Base-by-base conservation (phyloP, 2,797 vertebrate species). In the Ispidina lecontei region DNA sequence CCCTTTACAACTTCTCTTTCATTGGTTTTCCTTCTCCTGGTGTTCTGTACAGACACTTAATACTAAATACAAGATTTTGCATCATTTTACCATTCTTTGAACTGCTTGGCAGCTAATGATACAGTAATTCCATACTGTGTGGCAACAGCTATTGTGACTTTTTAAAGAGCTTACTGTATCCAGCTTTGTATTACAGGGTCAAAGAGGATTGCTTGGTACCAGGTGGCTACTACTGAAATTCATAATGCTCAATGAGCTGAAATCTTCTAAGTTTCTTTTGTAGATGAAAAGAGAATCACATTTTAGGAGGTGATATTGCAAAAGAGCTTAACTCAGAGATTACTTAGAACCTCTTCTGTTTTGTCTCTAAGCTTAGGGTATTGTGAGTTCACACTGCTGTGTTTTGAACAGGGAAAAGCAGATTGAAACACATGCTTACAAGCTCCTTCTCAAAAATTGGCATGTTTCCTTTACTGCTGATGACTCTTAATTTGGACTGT, bases 171-270 rank as follows among this genome's bases (percentile, higher is more conserved):
- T 89, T 67, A 10, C 29, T 77, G 1, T 47, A 56, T 68, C 54
- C 31, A 52, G 15, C 56, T 85, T 63, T 0, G 0, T 44, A 20
- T 56, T 55, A 37, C 6, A 3, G 1, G 6, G 20, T 68, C 23
- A 60, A 15, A 33, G 65, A 85, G 35, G 39, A 46, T 83, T 12
- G 62, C 26, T 41, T 85, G 47, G 3, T 84, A 35, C 23, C 54
- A 58, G 37, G 25, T 74, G 47, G n/a, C 44, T 80, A 10, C 43
- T 64, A 3, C 56, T 70, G 60, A 63, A 70, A 70, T 67, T 85
- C 35, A 62, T 41, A 9, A 22, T 65, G 8, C 25, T 74, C 75
- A 47, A 26, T 37, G 37, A 82, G 5, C 31, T 51, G 14, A 89
- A 64, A 56, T 84, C 10, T 89, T 91, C 25, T 67, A 28, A 83